Percentiles rank a stretch among this genome's conserved stretches.
Evolutionary conservation across 2,888 invertebrate species (phyloP).

Genomic region (Laspeyria flexula): DNA sequence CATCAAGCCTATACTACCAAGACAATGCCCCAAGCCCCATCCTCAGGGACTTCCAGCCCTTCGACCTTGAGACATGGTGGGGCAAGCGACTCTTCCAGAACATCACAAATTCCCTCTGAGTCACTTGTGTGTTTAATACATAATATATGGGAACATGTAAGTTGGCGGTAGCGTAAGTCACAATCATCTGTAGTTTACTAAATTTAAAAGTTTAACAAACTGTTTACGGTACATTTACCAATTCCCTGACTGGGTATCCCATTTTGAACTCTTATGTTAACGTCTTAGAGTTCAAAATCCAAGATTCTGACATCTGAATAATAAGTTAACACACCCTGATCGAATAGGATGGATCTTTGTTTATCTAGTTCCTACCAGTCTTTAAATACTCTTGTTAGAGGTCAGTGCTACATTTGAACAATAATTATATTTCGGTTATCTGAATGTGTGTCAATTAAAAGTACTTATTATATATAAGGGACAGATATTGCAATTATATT

Average conservation of each 20-base stretch:
- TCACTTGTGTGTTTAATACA: constrained; percentile 16
- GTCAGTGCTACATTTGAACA: too few species aligned
- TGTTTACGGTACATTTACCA: too few species aligned
- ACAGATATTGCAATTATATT: background rate
- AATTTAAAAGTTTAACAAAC: constrained; percentile 60
- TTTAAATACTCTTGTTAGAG: background rate
- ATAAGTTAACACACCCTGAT: constrained; percentile 16
- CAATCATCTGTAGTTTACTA: constrained; percentile 84
- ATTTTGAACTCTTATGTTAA: too few species aligned
- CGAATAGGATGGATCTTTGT: constrained; percentile 12
- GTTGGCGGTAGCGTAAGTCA: constrained; percentile 77
- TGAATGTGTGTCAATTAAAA: background rate
- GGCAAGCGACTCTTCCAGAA: constrained; percentile 94
- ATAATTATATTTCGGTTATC: too few species aligned
- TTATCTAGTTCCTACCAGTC: constrained; percentile 14
- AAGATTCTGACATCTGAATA: too few species aligned
- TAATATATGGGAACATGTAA: constrained; percentile 56
- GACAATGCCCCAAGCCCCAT: constrained; percentile 89
- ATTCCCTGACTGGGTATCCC: too few species aligned
- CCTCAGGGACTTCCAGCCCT: constrained; percentile 93
- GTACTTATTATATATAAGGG: background rate
- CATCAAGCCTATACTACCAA: constrained; percentile 88
- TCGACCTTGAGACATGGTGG: constrained; percentile 97
- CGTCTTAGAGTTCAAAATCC: too few species aligned
- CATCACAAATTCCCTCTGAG: constrained; percentile 92